Evolutionary conservation across 1,140 invertebrate genomes (phyloP).

Genomic region (Heliconius hewitsoni): DNA sequence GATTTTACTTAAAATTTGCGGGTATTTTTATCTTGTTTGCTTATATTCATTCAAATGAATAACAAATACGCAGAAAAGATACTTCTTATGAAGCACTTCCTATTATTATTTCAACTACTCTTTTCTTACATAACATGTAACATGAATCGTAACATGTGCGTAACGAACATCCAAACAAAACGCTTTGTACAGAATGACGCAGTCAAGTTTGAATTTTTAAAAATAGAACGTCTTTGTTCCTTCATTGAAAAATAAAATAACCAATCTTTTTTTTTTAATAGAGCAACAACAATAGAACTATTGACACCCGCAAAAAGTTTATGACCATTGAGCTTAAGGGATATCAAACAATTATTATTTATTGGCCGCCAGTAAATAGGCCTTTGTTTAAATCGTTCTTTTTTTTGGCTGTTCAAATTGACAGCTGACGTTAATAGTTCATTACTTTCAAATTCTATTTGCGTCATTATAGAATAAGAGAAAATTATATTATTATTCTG

Average conservation of each 20-base stretch:
- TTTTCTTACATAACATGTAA: conserved; percentile 35
- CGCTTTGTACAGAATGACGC: conserved; percentile 57
- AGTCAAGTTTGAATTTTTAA: conserved; percentile 59
- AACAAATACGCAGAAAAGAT: neutral
- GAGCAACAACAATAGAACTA: conserved; percentile 43
- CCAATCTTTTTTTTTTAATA: conserved; percentile 43
- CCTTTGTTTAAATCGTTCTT: conserved; percentile 47
- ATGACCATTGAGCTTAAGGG: conserved; percentile 50
- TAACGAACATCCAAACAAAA: conserved; percentile 45
- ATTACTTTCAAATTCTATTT: conserved; percentile 15
- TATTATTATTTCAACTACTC: conserved; percentile 21
- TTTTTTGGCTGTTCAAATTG: conserved; percentile 29
- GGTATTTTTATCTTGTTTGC: neutral
- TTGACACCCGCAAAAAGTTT: conserved; percentile 48
- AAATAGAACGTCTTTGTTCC: conserved; percentile 74
- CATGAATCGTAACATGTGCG: conserved; percentile 44
- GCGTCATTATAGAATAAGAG: neutral
- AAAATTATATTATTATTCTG: conserved; percentile 9
- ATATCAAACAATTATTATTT: conserved; percentile 52
- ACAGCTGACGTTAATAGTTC: conserved; percentile 34
- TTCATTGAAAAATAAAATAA: conserved; percentile 47
- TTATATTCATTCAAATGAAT: neutral
- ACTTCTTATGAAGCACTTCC: neutral
- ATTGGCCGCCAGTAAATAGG: conserved; percentile 46
- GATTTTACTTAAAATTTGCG: neutral